These are phyloP conservation scores for Neoarius graeffei DNA, from an alignment of 2,113 vertebrate genomes.

Conservation along the genomic window DNA sequence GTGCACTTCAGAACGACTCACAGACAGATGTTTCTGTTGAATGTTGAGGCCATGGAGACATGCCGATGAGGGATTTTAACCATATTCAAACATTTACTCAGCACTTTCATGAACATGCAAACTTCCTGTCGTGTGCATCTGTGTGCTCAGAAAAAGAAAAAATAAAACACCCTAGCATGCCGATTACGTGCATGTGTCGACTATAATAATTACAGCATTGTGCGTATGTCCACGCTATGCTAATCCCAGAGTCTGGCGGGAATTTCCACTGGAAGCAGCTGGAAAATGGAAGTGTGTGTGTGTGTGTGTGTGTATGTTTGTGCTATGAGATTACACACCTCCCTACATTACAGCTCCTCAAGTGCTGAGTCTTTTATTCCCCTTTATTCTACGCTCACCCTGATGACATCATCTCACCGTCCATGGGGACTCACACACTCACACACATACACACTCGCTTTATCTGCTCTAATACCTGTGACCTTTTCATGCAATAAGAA, in stretches of 20 bases:
- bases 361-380: slow-evolving; percentile 25
- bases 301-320: slow-evolving; percentile 33
- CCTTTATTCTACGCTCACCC: slow-evolving; percentile 27
- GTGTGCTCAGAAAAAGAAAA: slow-evolving; percentile 3
- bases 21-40: slow-evolving; percentile 20
- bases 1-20: neutral
- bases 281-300: slow-evolving; percentile 39
- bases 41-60: neutral
- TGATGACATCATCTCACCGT: slow-evolving; percentile 33
- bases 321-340: slow-evolving; percentile 37
- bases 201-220: neutral
- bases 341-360: slow-evolving; percentile 24
- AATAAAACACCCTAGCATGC: neutral
- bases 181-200: slow-evolving; percentile 3
- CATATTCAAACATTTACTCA: slow-evolving; percentile 17
- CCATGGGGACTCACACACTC: slow-evolving; percentile 35
- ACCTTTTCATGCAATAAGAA: slow-evolving; percentile 49
- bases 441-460: slow-evolving; percentile 37
- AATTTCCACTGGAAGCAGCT: neutral
- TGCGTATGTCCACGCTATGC: slow-evolving; percentile 32
- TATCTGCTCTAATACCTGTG: slow-evolving; percentile 42
- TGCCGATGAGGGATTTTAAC: neutral
- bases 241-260: slow-evolving; percentile 39
- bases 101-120: slow-evolving; percentile 20
- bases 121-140: slow-evolving; percentile 1